These are phyloP conservation scores for Sinotaia quadrata DNA, from an alignment of 2,888 invertebrate genomes.

Conservation along the genomic window DNA sequence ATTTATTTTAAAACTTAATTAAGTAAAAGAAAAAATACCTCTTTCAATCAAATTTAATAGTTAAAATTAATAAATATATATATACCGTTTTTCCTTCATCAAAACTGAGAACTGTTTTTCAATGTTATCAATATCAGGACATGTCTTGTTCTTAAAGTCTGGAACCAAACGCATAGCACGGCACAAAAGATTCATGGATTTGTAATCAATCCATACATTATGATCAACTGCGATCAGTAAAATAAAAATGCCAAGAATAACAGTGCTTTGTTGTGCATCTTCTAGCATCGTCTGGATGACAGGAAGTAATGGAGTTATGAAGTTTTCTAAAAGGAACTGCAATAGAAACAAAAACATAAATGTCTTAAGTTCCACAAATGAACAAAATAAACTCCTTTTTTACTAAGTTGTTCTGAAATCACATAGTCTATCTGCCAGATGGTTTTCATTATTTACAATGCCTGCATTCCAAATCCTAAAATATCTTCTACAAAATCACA, in stretches of 20 bases:
- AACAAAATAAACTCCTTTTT: too few species aligned
- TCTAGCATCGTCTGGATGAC: not conserved
- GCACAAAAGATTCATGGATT: not conserved
- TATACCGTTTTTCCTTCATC: slow-evolving; percentile 6
- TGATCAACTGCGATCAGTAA: not conserved
- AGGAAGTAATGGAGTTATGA: not conserved
- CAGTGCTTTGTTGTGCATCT: not conserved
- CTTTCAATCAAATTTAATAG: not conserved
- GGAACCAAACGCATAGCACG: slow-evolving; percentile 3
- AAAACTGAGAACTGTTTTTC: slow-evolving; percentile 2
- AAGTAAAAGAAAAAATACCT: not conserved
- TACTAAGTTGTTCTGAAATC: too few species aligned
- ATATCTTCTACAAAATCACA: too few species aligned
- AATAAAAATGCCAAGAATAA: not conserved
- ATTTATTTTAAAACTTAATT: not conserved
- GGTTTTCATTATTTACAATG: too few species aligned
- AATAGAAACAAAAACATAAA: not conserved
- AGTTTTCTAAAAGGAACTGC: not conserved
- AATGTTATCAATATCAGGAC: slow-evolving; percentile 23
- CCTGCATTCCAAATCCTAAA: too few species aligned
- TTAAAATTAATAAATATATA: not conserved
- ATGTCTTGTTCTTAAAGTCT: slow-evolving; percentile 20
- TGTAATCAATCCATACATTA: not conserved
- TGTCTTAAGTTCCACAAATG: not conserved
- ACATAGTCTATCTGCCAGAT: too few species aligned